phyloP scores from a whole-genome alignment of 2,113 vertebrate genomes.

The Paramormyrops kingsleyae region DNA sequence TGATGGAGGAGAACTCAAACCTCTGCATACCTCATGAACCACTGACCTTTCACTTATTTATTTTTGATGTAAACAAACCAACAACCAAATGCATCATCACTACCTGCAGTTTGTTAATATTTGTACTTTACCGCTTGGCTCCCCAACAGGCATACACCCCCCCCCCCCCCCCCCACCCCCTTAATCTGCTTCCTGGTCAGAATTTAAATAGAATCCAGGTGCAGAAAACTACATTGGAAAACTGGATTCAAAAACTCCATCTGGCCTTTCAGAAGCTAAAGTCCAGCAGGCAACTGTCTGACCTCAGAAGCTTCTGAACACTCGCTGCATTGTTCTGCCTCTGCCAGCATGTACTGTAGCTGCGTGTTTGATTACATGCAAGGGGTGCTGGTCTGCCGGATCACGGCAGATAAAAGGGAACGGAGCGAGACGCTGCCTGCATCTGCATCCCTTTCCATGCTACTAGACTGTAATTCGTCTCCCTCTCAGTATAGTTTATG shows the following conservation, averaged over 20 bases:
- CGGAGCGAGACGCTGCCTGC: neutral
- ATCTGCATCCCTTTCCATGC: neutral
- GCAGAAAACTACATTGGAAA: neutral
- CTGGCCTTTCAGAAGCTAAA: neutral
- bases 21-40: neutral
- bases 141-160: neutral
- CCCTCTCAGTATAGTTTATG: neutral
- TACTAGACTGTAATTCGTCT: neutral
- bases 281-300: neutral
- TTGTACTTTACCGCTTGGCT: neutral
- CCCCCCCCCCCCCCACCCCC: neutral
- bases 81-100: neutral
- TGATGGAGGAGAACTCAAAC: neutral
- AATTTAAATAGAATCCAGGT: conserved; percentile 2
- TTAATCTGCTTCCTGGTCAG: neutral
- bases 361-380: neutral
- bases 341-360: neutral
- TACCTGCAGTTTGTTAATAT: neutral
- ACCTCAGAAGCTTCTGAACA: neutral
- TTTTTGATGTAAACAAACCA: neutral
- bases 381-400: neutral
- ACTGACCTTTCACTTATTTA: neutral
- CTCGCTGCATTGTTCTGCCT: neutral
- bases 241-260: neutral
- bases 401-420: neutral